Percentiles rank a stretch among this genome's conserved stretches.
These are phyloP conservation scores for Aproaerema taeniolella DNA, from an alignment of 2,888 invertebrate species.

Conservation along the genomic window DNA sequence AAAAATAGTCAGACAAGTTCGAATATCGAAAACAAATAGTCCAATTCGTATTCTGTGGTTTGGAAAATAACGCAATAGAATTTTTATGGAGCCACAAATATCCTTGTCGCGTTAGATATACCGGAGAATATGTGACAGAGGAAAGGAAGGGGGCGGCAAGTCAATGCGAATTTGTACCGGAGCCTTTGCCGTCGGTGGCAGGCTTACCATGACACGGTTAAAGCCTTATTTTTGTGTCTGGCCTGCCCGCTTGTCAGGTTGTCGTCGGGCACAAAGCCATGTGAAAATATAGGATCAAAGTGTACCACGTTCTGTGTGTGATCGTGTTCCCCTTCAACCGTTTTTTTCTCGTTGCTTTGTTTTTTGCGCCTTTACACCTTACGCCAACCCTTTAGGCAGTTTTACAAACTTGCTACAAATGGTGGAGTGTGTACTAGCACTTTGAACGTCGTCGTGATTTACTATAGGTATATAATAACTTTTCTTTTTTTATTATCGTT, in stretches of 20 bases:
- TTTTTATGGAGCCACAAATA: constrained; percentile 14
- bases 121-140: constrained; percentile 25
- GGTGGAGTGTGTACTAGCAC: too few species aligned
- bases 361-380: constrained; percentile 13
- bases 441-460: too few species aligned
- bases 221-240: constrained; percentile 76
- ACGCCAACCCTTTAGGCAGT: constrained; percentile 2
- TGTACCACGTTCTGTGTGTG: constrained; percentile 50
- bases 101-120: constrained; percentile 15
- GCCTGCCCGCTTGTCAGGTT: constrained; percentile 72
- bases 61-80: constrained; percentile 13
- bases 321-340: constrained; percentile 34
- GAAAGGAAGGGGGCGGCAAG: constrained; percentile 48
- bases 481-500: too few species aligned
- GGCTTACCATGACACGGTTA: constrained; percentile 75
- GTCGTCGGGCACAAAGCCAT: constrained; percentile 71
- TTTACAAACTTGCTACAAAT: too few species aligned
- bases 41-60: constrained; percentile 10
- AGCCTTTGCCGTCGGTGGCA: constrained; percentile 75
- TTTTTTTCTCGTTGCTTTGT: constrained; percentile 17
- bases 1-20: too few species aligned
- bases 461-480: too few species aligned
- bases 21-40: too few species aligned
- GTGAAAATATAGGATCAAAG: constrained; percentile 75
- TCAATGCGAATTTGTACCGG: constrained; percentile 69